Base-by-base conservation (phyloP, 2,113 vertebrate species). In the Caracal caracal region DNA sequence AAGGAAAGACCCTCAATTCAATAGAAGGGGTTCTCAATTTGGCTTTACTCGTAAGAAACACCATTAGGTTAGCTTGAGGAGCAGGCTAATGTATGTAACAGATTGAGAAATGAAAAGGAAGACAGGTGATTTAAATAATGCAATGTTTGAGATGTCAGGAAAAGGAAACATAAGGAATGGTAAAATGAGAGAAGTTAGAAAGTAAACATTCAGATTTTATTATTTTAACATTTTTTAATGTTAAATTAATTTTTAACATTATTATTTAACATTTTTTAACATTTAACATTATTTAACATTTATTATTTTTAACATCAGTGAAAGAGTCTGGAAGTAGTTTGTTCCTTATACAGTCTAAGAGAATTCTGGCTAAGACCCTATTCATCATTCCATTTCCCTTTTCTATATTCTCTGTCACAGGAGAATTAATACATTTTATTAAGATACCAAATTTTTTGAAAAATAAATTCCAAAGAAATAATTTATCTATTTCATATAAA, bases 351-450 rank as follows among this genome's bases (percentile, higher is more conserved):
- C 51, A 71, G n/a, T 33, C 33, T 51, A 81, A 85, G 40, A 63
- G 61, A 89, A 76, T 59, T 94, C 53, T 68, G 40, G 56, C 26
- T 73, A 35, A 80, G 24, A 68, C 35, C 59, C 75, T 66, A 10
- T 65, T 90, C 47, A 63, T 82, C 59, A 70, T 43, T 43, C 53
- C 37, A 65, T 20, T 81, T 53, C 88, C n/a, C 35, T 66, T 93
- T 56, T 80, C 22, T 81, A 19, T 91, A 26, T 73, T 59, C 47
- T 96, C 86, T n/a, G 3, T 75, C 76, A 96, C 35, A 12, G 76
- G 49, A 79, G 75, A 95, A 95, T 84, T 84, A 73, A 90, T 43
- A 28, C 35, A 78, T 92, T 70, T 88, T 92, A 88, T 37, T 83
- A 94, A 63, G 33, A 91, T 61, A 53, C 9, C 56, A 53, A 75